Conservation (phyloP, 2,113 vertebrate genomes). For the Lethenteron reissneri region DNA sequence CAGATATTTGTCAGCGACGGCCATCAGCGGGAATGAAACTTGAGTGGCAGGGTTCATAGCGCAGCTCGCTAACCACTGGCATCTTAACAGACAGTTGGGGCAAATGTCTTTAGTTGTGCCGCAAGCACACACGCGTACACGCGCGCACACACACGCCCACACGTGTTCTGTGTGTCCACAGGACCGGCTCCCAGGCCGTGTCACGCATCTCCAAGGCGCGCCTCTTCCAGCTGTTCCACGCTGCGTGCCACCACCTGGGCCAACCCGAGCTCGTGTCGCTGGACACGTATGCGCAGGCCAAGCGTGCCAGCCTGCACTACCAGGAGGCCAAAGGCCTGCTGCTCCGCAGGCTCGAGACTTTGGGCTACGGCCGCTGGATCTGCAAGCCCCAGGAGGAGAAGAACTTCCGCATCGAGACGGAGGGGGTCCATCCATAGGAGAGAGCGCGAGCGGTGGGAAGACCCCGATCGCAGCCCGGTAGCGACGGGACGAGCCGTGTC, state of each 20-base stretch:
- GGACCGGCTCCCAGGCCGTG: conserved; percentile 42
- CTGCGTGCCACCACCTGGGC: conserved; percentile 27
- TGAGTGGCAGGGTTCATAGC: too few species aligned
- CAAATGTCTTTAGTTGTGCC: too few species aligned
- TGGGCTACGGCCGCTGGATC: conserved; percentile 80
- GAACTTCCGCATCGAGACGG: conserved; percentile 23
- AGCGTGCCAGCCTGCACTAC: conserved; percentile 39
- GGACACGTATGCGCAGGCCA: conserved; percentile 48
- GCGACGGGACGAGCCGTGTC: too few species aligned
- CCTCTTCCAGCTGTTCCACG: conserved; percentile 47
- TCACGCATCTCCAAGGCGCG: conserved; percentile 72
- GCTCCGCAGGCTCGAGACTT: conserved; percentile 32
- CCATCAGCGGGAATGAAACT: too few species aligned
- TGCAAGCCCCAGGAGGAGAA: conserved; percentile 86
- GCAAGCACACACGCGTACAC: too few species aligned
- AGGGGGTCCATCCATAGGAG: too few species aligned
- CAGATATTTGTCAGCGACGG: too few species aligned
- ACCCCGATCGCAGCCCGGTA: too few species aligned
- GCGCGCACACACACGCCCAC: too few species aligned
- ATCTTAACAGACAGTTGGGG: too few species aligned
- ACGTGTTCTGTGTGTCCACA: not conserved
- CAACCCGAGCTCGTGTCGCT: conserved; percentile 33
- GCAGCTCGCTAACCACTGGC: too few species aligned
- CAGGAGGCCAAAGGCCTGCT: conserved; percentile 49
- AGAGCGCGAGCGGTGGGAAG: too few species aligned